These are phyloP conservation scores for Anastatus disparis DNA, from an alignment of 1,140 invertebrate species.

Conservation along the genomic window DNA sequence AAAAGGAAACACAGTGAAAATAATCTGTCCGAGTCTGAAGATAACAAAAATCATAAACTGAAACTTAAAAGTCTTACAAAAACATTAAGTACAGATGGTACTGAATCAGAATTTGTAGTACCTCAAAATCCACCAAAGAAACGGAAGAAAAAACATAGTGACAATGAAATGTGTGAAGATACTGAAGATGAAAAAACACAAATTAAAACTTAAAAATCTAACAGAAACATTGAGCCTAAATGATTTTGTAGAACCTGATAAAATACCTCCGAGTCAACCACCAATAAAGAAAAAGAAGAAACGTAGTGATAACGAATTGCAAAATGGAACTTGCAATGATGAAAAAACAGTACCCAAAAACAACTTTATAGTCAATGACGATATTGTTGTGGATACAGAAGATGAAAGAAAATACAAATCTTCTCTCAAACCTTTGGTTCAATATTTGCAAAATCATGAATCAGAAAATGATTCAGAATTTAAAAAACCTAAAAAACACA, in stretches of 20 bases:
- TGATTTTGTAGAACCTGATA: neutral
- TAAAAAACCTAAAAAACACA: constrained; percentile 31
- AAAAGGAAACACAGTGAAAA: too few species aligned
- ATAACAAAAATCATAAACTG: neutral
- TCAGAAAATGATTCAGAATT: neutral
- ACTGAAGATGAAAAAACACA: constrained; percentile 2
- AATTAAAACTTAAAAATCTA: neutral
- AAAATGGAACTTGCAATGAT: neutral
- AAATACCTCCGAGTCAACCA: neutral
- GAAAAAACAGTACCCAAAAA: neutral
- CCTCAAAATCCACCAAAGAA: neutral
- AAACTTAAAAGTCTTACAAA: neutral
- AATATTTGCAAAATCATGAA: neutral
- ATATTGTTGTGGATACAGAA: constrained; percentile 21
- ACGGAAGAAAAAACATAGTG: constrained; percentile 10
- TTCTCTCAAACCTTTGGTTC: constrained; percentile 2
- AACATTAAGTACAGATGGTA: neutral
- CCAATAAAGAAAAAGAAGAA: neutral
- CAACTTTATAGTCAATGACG: neutral
- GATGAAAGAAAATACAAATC: constrained; percentile 22
- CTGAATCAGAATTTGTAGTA: neutral
- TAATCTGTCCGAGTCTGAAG: too few species aligned
- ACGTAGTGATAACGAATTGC: neutral
- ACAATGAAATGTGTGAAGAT: neutral
- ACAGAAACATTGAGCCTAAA: neutral